phyloP scores from a whole-genome alignment of 2,797 vertebrate genomes.

The Peromyscus nudipes region DNA sequence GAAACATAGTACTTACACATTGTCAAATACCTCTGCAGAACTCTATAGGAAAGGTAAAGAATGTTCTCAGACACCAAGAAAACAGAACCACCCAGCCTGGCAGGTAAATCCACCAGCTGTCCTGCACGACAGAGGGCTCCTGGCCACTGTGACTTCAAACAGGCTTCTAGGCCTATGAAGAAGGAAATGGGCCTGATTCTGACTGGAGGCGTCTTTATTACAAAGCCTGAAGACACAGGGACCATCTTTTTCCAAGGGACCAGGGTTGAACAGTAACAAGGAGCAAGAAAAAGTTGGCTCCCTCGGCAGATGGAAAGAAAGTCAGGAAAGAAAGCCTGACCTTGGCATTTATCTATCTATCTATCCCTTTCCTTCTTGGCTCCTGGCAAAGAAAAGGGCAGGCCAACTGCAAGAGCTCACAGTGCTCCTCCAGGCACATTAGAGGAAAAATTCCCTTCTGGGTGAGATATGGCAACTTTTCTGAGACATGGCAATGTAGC shows the following conservation, averaged over 20 bases:
- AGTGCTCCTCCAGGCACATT: conserved; percentile 44
- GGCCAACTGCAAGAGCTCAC: background rate
- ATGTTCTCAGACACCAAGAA: conserved; percentile 69
- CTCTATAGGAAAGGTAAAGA: conserved; percentile 72
- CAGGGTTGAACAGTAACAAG: background rate
- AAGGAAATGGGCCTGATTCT: background rate
- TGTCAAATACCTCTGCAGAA: conserved; percentile 84
- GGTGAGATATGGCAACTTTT: conserved; percentile 49
- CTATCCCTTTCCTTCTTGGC: background rate
- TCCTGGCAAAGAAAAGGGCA: background rate
- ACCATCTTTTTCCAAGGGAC: conserved; percentile 47
- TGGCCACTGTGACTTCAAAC: background rate
- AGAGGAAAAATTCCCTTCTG: conserved; percentile 27
- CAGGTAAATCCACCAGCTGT: background rate
- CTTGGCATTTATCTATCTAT: background rate
- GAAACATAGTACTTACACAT: conserved; percentile 84
- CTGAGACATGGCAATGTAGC: conserved; percentile 43
- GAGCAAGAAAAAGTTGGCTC: background rate
- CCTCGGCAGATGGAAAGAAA: background rate
- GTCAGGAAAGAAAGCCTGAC: background rate
- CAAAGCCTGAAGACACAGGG: conserved; percentile 41
- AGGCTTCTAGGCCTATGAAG: background rate
- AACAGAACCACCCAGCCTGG: conserved; percentile 75
- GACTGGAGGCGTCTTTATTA: background rate
- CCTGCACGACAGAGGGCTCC: conserved; percentile 43